phyloP scores from a whole-genome alignment of 2,113 vertebrate genomes.

The Datnioides undecimradiatus region DNA sequence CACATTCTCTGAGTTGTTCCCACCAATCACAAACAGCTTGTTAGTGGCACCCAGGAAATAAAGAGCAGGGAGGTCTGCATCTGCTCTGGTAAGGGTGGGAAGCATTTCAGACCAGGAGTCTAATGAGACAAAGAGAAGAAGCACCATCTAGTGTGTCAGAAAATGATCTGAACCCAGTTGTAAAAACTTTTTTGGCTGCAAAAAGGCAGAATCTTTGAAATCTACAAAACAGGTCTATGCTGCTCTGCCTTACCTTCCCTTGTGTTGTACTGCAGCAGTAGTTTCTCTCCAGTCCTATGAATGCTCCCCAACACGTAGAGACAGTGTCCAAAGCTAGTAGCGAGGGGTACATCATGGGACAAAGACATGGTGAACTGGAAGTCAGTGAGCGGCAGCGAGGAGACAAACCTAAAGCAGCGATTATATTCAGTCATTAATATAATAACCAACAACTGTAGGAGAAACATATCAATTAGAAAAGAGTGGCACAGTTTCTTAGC shows the following conservation, averaged over 20 bases:
- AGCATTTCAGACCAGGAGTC: constrained; percentile 85
- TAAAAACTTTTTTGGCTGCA: neutral
- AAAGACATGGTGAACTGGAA: constrained; percentile 85
- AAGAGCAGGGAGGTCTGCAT: constrained; percentile 79
- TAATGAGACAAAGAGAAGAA: constrained; percentile 49
- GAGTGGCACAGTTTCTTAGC: neutral
- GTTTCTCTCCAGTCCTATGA: constrained; percentile 84
- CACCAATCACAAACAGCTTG: constrained; percentile 82
- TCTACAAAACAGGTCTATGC: neutral
- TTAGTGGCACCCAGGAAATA: constrained; percentile 84
- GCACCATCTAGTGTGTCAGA: neutral
- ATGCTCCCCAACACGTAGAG: constrained; percentile 84
- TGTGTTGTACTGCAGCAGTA: constrained; percentile 82
- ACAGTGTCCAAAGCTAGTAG: constrained; percentile 69
- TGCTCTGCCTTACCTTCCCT: constrained; percentile 68
- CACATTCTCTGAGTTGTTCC: constrained; percentile 80
- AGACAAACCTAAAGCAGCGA: constrained; percentile 80
- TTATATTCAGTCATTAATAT: neutral
- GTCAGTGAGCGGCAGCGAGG: constrained; percentile 83
- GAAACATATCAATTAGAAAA: neutral
- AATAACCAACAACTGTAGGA: neutral
- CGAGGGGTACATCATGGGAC: constrained; percentile 84
- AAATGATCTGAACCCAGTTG: neutral
- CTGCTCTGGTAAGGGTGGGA: constrained; percentile 81
- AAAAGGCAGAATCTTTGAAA: neutral